Evolutionary conservation across 1,140 invertebrate genomes (phyloP).

Genomic region (Drosophila ogumai): DNA sequence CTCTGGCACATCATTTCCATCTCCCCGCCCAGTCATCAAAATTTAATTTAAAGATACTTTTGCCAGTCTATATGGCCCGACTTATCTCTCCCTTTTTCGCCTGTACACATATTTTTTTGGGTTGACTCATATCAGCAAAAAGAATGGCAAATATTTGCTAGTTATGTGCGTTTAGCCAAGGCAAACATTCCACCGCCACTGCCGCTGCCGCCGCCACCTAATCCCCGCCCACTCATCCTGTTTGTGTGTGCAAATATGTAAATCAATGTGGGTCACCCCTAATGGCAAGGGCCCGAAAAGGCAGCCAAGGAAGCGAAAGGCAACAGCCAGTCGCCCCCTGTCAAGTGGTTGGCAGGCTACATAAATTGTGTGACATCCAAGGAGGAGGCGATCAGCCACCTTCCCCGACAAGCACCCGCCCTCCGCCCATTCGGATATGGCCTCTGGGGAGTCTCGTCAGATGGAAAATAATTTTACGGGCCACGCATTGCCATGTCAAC

Average conservation of each 20-base stretch:
- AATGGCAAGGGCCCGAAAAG: constrained; percentile 55
- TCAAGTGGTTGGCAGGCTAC: constrained; percentile 68
- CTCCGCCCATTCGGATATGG: constrained; percentile 6
- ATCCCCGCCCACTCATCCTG: constrained; percentile 27
- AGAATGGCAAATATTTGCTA: constrained; percentile 73
- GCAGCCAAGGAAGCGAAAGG: constrained; percentile 25
- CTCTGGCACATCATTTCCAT: constrained; percentile 37
- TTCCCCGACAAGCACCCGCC: not conserved
- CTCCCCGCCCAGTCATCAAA: constrained; percentile 61
- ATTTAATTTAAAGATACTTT: constrained; percentile 72
- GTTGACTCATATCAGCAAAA: constrained; percentile 61
- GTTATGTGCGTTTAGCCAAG: constrained; percentile 73
- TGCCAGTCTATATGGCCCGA: constrained; percentile 42
- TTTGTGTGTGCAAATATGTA: constrained; percentile 70
- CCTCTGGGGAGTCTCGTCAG: constrained; percentile 49
- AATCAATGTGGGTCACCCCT: constrained; percentile 69
- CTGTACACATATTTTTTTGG: not conserved
- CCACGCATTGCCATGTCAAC: constrained; percentile 62
- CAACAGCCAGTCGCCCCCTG: constrained; percentile 29
- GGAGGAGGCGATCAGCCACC: constrained; percentile 13
- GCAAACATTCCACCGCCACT: constrained; percentile 53
- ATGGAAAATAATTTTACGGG: constrained; percentile 53
- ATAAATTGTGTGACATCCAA: constrained; percentile 59
- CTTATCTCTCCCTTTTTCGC: constrained; percentile 29
- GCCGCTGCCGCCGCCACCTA: constrained; percentile 38